Evolutionary conservation across 2,113 vertebrate genomes (phyloP).

Genomic region (Myocastor coypus): DNA sequence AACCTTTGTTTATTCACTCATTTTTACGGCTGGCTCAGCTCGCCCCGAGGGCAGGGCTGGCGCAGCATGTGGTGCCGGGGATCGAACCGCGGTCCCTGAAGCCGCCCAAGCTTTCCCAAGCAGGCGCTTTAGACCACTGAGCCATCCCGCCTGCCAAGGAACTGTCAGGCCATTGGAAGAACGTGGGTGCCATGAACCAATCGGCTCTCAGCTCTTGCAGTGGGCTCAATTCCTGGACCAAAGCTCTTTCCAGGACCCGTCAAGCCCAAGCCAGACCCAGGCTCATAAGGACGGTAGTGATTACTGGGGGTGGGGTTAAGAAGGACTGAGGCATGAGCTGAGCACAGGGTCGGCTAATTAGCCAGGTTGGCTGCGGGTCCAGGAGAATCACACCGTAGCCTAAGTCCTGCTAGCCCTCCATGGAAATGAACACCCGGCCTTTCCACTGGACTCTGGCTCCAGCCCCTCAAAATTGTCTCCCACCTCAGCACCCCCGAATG

Average conservation of each 20-base stretch:
- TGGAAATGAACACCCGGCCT: neutral
- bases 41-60: no score
- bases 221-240: neutral
- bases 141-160: no score
- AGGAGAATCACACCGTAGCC: neutral
- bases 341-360: neutral
- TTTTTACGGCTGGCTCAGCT: no score
- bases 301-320: neutral
- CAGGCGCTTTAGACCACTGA: no score
- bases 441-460: neutral
- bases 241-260: fast-evolving
- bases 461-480: neutral
- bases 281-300: fast-evolving
- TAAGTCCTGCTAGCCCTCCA: no score
- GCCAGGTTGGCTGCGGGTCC: neutral
- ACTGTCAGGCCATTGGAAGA: fast-evolving
- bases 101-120: no score
- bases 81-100: no score
- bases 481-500: neutral
- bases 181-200: neutral
- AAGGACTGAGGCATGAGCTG: neutral
- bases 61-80: no score
- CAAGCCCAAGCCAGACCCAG: neutral
- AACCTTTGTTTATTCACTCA: no score
- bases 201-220: neutral